These are phyloP conservation scores for Brachionus paranguensis DNA, from an alignment of 1,140 invertebrate genomes.

Conservation along the genomic window DNA sequence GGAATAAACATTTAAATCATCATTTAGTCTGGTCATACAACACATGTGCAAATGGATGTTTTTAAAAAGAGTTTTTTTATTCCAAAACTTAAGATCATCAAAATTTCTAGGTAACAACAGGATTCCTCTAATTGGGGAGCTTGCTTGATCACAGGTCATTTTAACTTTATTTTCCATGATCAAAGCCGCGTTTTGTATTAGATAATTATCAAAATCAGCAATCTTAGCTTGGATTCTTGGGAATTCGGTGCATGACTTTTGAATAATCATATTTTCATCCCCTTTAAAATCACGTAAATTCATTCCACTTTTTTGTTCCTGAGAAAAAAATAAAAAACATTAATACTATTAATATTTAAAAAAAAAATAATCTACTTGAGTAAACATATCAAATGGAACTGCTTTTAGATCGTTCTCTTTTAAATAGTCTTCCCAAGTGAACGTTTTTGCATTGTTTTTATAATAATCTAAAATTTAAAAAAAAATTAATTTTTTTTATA, in stretches of 20 bases:
- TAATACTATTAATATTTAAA: neutral
- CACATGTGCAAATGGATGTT: neutral
- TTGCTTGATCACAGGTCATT: neutral
- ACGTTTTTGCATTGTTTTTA: neutral
- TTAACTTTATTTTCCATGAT: neutral
- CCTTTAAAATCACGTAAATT: neutral
- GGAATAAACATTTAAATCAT: neutral
- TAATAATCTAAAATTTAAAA: neutral
- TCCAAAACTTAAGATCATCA: neutral
- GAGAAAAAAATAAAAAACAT: neutral
- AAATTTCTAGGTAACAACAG: neutral
- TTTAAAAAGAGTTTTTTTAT: neutral
- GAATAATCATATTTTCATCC: neutral
- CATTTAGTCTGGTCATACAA: neutral
- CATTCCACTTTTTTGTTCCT: constrained; percentile 4
- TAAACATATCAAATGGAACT: neutral
- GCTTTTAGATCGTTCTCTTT: neutral
- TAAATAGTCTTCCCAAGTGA: neutral
- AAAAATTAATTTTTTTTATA: neutral
- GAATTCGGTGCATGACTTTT: neutral
- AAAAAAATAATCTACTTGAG: neutral
- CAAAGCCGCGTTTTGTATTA: neutral
- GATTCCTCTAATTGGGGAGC: neutral
- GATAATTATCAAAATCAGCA: neutral
- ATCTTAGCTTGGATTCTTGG: neutral